Base-by-base conservation (phyloP, 2,888 invertebrate species). In the Drosophila gaucha region DNA sequence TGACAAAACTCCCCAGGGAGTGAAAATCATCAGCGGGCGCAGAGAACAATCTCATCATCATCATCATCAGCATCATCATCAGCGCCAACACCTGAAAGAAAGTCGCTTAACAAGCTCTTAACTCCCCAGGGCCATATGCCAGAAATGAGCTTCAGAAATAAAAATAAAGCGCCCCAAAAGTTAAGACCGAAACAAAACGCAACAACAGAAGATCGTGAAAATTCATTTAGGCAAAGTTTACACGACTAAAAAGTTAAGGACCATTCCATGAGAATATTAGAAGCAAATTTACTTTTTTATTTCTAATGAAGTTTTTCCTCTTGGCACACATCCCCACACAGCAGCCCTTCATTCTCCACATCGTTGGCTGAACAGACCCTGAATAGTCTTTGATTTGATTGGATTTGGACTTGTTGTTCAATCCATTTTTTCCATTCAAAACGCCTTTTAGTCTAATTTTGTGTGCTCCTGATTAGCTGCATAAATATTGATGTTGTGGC, bases 191-290 rank as follows among this genome's bases (percentile, higher is more conserved):
- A 35, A 44, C 43, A 49, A 52, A 44, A 30, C 6, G 12, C 5
- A 36, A 44, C 31, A 28, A 3, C 9, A n/a, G 31, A 49, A 71
- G 74, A 62, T 74, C 63, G 63, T 66, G 67, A 50, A 79, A 85
- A 74, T 79, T 86, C 82, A 85, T 82, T 86, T 78, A 68, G 62
- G 39, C 64, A 71, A 86, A 85, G 73, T 85, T 78, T 70, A 78
- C 79, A 68, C 57, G 49, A 43, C 39, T 39, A 46, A 55, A 70
- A 70, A 70, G 67, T 78, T 73, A 54, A 73, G 67, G 58, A 73
- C 67, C 84, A 84, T 79, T 71, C 74, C 54, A 65, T 59, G 41
- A 65, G 58, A 67, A 72, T 69, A 55, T 64, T 50, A 56, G 44
- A 59, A 39, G 51, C 74, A 67, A 80, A 73, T 71, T 58, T 59